Percentiles rank a stretch among this genome's conserved stretches.
Conservation (phyloP, 2,113 vertebrate species). For the Thermophis baileyi region DNA sequence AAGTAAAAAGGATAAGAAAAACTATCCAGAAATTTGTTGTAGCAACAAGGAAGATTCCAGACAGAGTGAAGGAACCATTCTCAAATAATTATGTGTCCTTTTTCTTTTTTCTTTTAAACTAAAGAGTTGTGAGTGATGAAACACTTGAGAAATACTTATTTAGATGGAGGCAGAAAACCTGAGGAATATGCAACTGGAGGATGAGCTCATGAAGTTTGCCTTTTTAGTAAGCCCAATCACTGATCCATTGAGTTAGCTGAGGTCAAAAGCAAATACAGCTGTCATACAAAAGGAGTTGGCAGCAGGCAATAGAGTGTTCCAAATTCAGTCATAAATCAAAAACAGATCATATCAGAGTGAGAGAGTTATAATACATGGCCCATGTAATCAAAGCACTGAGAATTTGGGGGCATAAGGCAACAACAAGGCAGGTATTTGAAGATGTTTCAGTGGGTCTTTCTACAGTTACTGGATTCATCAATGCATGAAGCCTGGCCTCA, state of each 20-base stretch:
- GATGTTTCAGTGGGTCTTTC: background rate
- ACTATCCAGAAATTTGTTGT: background rate
- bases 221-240: background rate
- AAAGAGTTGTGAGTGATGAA: background rate
- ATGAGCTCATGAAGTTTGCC: background rate
- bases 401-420: background rate
- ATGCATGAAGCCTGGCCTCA: background rate
- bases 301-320: background rate
- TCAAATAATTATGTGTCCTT: background rate
- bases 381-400: background rate
- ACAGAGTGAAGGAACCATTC: background rate
- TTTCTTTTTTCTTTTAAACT: background rate
- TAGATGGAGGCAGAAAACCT: background rate
- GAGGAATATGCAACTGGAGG: background rate
- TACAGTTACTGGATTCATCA: background rate
- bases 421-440: background rate
- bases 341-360: background rate
- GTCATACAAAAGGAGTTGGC: background rate
- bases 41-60: background rate
- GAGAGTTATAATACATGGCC: background rate
- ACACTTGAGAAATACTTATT: background rate
- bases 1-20: background rate
- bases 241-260: background rate
- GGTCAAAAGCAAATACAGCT: background rate
- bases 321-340: background rate